Evolutionary conservation across 2,113 vertebrate species (phyloP).

Genomic region (Neopipo cinnamomea): DNA sequence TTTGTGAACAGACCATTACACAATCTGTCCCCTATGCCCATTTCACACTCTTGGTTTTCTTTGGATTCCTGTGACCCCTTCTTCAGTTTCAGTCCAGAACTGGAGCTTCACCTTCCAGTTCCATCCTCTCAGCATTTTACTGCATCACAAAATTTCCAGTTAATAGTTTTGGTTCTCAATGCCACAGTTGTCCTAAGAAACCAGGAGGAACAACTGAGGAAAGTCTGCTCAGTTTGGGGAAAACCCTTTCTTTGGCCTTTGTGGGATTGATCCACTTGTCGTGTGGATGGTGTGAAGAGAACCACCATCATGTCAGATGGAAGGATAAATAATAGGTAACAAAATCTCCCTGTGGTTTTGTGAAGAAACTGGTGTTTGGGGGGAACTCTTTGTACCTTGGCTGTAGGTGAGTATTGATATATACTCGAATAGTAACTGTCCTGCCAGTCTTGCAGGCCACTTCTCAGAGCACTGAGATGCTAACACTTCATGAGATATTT

Average conservation of each 20-base stretch:
- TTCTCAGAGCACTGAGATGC: background rate
- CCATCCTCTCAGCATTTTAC: background rate
- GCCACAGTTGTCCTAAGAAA: background rate
- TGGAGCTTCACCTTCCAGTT: background rate
- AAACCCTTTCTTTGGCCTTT: background rate
- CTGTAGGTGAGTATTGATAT: background rate
- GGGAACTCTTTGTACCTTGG: background rate
- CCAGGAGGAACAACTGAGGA: background rate
- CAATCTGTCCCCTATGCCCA: background rate
- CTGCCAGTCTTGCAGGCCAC: background rate
- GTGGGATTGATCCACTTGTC: background rate
- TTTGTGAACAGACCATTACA: background rate
- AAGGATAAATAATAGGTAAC: background rate
- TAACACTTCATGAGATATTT: background rate
- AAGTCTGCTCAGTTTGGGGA: background rate
- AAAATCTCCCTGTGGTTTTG: background rate
- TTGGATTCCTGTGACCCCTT: background rate
- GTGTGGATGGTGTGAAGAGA: background rate
- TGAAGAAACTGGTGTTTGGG: background rate
- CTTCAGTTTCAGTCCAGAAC: background rate
- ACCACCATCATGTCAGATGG: background rate
- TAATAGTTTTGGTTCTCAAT: background rate
- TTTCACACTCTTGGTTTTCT: background rate
- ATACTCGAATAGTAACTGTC: background rate
- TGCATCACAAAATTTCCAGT: background rate